Percentiles rank a stretch among this genome's conserved stretches.
Evolutionary conservation across 2,113 vertebrate genomes (phyloP).

Genomic region (Thalassoma bifasciatum): DNA sequence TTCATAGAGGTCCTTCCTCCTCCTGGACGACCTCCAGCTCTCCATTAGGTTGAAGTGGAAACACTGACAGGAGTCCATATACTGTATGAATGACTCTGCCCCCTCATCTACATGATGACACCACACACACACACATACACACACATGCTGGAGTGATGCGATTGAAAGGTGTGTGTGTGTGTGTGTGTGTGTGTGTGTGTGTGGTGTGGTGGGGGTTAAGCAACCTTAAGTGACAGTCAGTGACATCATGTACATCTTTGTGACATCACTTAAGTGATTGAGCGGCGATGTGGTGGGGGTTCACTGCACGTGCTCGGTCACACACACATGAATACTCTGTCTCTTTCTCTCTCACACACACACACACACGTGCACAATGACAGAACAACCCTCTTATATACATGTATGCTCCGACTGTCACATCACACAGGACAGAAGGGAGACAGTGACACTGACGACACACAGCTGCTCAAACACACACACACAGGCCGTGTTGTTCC

Average conservation of each 20-base stretch:
- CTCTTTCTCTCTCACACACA: too few species aligned
- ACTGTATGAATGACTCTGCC: slow-evolving; percentile 24
- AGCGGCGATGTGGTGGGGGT: slow-evolving; percentile 11
- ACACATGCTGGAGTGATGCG: slow-evolving; percentile 39
- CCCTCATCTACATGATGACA: slow-evolving; percentile 61
- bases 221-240: slow-evolving; percentile 26
- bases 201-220: slow-evolving; percentile 14
- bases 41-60: slow-evolving; percentile 33
- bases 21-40: slow-evolving; percentile 26
- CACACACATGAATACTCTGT: too few species aligned
- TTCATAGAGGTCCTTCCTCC: slow-evolving; percentile 24
- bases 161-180: slow-evolving; percentile 29
- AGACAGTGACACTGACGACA: slow-evolving; percentile 8
- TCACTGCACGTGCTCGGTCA: slow-evolving; percentile 24
- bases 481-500: not conserved
- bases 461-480: slow-evolving; percentile 8
- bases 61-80: slow-evolving; percentile 39
- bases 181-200: slow-evolving; percentile 21
- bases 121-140: too few species aligned
- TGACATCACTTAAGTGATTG: slow-evolving; percentile 73
- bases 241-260: slow-evolving; percentile 47
- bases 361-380: not conserved
- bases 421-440: not conserved
- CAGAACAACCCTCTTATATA: not conserved
- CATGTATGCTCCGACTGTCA: not conserved